Evolutionary conservation across 2,113 vertebrate species (phyloP).

Genomic region (Sardina pilchardus): DNA sequence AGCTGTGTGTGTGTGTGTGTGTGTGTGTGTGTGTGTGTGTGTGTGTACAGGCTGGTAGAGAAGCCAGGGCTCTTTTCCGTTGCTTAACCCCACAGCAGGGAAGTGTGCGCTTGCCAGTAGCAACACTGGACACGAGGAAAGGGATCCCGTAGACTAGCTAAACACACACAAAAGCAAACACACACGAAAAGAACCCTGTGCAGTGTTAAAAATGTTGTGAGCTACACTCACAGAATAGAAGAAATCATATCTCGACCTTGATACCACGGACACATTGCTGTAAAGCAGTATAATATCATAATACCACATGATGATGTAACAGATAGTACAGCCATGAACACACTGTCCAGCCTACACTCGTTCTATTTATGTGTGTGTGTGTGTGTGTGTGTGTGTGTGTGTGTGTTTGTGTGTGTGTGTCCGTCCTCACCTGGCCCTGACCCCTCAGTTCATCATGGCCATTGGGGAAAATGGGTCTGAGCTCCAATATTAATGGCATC

Average conservation of each 20-base stretch:
- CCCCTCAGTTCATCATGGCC: not conserved
- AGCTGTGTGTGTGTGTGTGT: slow-evolving; percentile 7
- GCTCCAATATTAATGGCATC: not conserved
- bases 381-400: slow-evolving; percentile 21
- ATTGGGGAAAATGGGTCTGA: not conserved
- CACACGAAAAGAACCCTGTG: not conserved
- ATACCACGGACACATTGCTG: too few relatives aligned
- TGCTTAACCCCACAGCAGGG: slow-evolving; percentile 6
- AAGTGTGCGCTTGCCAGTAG: slow-evolving; percentile 14
- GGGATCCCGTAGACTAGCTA: not conserved
- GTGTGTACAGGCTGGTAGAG: not conserved
- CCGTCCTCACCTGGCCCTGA: not conserved
- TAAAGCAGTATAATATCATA: too few relatives aligned
- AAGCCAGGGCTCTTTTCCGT: not conserved
- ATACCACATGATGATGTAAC: too few relatives aligned
- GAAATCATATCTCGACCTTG: too few relatives aligned
- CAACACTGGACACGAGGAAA: slow-evolving; percentile 28
- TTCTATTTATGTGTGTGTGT: slow-evolving; percentile 27
- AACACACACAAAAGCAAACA: not conserved
- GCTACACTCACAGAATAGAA: too few relatives aligned
- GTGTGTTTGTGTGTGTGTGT: slow-evolving; percentile 29
- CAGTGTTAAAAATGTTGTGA: too few relatives aligned
- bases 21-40: slow-evolving; percentile 1
- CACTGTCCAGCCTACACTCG: too few relatives aligned
- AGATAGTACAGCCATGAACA: too few relatives aligned